Base-by-base conservation (phyloP, 2,797 vertebrate species). In the Brachyrhaphis roseni region DNA sequence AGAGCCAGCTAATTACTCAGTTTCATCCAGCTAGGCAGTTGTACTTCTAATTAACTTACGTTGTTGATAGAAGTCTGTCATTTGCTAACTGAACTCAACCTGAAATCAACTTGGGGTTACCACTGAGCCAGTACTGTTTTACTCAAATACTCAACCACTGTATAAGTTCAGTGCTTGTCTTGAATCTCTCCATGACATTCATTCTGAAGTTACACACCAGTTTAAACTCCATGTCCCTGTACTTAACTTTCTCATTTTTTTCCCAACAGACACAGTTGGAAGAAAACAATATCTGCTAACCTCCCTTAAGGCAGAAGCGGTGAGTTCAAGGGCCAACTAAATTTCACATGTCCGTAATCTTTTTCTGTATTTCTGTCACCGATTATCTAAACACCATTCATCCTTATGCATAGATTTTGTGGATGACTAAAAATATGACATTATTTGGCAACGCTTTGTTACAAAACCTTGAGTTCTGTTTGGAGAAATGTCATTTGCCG, bases 301-400 rank as follows among this genome's bases (percentile, higher is more conserved):
- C 68, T 49, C 71, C 45, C 90, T 93, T 72, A 2, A 46, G 53
- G 93, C 59, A 10, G 0, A 72, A 36, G 55, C 74, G 80, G 94
- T 95, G 82, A 95, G 94, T 94, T 88, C 77, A 90, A 78, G 43
- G 66, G 74, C 26, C 79, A 77, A 62, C 36, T 20, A 31, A 45
- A 88, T 73, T 57, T 57, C 10, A 41, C 34, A 66, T 41, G 36
- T 74, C 23, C 7, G 34, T 18, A 31, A 34, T 15, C 0, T 83
- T 74, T 43, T 34, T 77, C 1, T 53, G 59, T 15, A 10, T 59
- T 87, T 84, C 73, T 74, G 12, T 59, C 28, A 31, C 11, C 23
- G 28, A 34, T 68, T 84, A 73, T 83, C 79, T 62, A 77, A 77
- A 18, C 59, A 59, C 55, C n/a, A 34, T 8, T 34, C 62, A 39